These are phyloP conservation scores for Rhynchophorus ferrugineus DNA, from an alignment of 1,140 invertebrate genomes.

Conservation along the genomic window DNA sequence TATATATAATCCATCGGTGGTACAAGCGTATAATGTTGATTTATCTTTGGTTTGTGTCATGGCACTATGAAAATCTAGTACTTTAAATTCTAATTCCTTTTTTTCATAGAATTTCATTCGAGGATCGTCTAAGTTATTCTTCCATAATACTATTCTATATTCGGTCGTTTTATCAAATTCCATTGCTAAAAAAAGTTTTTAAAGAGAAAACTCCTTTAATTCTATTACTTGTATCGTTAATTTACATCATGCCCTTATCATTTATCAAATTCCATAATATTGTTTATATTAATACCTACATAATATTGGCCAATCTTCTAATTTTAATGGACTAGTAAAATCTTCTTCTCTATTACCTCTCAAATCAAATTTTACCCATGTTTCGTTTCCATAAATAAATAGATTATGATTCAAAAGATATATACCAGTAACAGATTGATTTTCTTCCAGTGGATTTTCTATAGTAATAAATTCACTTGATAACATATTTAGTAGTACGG, in stretches of 20 bases:
- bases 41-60: constrained; percentile 54
- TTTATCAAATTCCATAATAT: not conserved
- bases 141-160: constrained; percentile 70
- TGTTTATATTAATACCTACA: constrained; percentile 44
- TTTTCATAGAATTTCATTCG: constrained; percentile 59
- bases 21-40: constrained; percentile 53
- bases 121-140: constrained; percentile 67
- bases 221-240: too few relatives aligned
- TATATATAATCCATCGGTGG: constrained; percentile 47
- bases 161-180: constrained; percentile 66
- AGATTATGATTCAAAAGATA: constrained; percentile 69
- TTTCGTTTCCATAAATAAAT: constrained; percentile 53
- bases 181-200: constrained; percentile 48
- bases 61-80: constrained; percentile 69
- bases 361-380: constrained; percentile 70
- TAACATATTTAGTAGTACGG: constrained; percentile 79
- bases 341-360: constrained; percentile 61
- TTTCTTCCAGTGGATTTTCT: constrained; percentile 71
- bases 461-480: constrained; percentile 82
- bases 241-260: too few relatives aligned
- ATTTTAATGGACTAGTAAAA: constrained; percentile 50
- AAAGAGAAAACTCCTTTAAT: too few relatives aligned
- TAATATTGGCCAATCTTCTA: constrained; percentile 61
- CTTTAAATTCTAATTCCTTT: constrained; percentile 48
- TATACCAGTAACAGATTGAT: constrained; percentile 52